These are phyloP conservation scores for Luffia ferchaultella DNA, from an alignment of 2,888 invertebrate species.

Conservation along the genomic window DNA sequence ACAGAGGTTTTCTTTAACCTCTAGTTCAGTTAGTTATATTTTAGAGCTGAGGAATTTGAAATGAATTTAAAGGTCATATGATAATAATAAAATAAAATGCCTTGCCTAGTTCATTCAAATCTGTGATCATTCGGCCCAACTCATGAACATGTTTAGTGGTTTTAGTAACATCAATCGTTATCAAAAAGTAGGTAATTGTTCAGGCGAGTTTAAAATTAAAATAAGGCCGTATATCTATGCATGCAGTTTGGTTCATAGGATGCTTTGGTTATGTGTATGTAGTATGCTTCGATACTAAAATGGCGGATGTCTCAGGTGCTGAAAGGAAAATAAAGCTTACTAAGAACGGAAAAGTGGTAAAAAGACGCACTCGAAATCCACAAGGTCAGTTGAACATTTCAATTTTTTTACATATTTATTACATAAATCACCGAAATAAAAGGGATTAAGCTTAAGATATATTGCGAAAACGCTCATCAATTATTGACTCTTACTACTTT, in stretches of 20 bases:
- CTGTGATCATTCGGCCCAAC: too few species aligned
- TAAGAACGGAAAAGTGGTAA: constrained; percentile 58
- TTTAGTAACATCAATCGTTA: too few species aligned
- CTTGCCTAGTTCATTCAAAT: too few species aligned
- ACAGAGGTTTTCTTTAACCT: too few species aligned
- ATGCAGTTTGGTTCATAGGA: not conserved
- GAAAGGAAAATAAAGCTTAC: constrained; percentile 56
- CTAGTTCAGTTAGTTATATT: too few species aligned
- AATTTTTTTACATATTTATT: not conserved
- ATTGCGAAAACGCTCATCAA: constrained; percentile 15
- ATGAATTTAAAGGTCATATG: too few species aligned
- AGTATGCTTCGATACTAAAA: constrained; percentile 49
- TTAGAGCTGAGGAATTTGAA: too few species aligned
- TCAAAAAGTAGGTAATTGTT: too few species aligned
- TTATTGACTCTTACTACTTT: constrained; percentile 58
- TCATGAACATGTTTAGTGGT: too few species aligned
- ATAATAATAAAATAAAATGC: too few species aligned
- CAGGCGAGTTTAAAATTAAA: too few species aligned
- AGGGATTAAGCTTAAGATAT: not conserved
- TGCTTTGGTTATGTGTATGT: not conserved
- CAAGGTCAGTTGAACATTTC: constrained; percentile 39
- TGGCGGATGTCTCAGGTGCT: constrained; percentile 62
- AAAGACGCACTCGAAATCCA: constrained; percentile 55
- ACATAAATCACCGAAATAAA: constrained; percentile 7
- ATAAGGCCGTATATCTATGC: not conserved